Conservation (phyloP, 2,113 vertebrate genomes). For the Rhea pennata region DNA sequence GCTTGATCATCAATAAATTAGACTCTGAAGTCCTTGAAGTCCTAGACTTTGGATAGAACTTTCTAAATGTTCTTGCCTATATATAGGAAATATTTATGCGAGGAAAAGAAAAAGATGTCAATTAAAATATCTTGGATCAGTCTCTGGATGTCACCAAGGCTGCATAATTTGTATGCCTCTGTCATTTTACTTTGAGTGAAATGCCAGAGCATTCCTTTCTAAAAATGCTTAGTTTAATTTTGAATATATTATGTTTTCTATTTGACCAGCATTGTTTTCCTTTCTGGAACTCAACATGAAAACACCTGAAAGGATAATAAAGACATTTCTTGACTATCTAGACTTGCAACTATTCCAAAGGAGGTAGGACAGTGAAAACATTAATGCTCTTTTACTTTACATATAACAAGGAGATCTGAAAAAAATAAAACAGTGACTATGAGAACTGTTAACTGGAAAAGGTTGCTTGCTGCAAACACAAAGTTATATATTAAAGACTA, state of each 20-base stretch:
- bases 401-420: background rate
- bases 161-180: background rate
- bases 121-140: background rate
- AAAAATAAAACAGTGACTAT: background rate
- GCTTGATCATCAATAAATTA: background rate
- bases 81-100: background rate
- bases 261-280: constrained; percentile 9
- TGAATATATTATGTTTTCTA: constrained; percentile 11
- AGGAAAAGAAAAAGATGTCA: constrained; percentile 1
- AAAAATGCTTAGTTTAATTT: constrained; percentile 21
- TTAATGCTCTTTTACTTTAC: background rate
- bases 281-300: constrained; percentile 35
- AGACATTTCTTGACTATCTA: background rate
- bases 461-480: background rate
- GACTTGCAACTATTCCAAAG: background rate
- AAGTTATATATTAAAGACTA: background rate
- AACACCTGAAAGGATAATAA: background rate
- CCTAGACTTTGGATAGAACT: background rate
- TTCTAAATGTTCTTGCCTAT: background rate
- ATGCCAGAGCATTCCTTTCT: background rate
- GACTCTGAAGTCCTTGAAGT: background rate
- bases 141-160: background rate
- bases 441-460: background rate
- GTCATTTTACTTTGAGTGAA: constrained; percentile 5
- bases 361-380: background rate